phyloP scores from a whole-genome alignment of 2,888 invertebrate species.

The Trichopoda pennipes region DNA sequence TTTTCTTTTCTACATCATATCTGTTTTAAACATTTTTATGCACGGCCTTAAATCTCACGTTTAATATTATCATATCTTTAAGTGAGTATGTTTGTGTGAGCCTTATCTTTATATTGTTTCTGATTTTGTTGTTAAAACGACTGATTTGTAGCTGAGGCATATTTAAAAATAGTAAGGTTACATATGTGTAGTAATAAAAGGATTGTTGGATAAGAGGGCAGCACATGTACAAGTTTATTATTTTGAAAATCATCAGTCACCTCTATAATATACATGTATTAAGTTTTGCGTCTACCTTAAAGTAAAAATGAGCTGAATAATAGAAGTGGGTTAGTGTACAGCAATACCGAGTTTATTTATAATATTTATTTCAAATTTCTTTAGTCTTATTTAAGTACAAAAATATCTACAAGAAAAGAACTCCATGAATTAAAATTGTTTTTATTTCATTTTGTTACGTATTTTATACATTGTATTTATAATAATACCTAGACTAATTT shows the following conservation, averaged over 20 bases:
- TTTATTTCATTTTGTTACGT: no score
- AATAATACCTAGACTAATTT: no score
- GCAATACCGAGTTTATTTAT: no score
- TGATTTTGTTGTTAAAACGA: conserved; percentile 56
- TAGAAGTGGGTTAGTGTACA: no score
- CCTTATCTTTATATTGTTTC: conserved; percentile 39
- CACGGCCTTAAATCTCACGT: conserved; percentile 55
- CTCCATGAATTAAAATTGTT: no score
- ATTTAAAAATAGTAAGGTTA: conserved; percentile 45
- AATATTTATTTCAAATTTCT: no score
- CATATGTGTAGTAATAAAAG: conserved; percentile 3
- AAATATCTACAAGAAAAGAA: no score
- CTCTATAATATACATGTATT: no score
- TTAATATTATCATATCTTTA: conserved; percentile 38
- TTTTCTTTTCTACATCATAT: conserved; percentile 31
- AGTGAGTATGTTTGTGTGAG: not conserved
- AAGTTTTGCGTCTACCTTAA: no score
- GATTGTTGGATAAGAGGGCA: not conserved
- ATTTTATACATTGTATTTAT: no score
- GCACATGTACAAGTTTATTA: not conserved
- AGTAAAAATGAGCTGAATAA: no score
- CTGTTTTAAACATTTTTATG: conserved; percentile 34
- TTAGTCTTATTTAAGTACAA: no score
- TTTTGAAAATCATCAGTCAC: not conserved
- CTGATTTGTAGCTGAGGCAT: conserved; percentile 57